Conservation (phyloP, 2,113 vertebrate genomes). For the Heterocephalus glaber region DNA sequence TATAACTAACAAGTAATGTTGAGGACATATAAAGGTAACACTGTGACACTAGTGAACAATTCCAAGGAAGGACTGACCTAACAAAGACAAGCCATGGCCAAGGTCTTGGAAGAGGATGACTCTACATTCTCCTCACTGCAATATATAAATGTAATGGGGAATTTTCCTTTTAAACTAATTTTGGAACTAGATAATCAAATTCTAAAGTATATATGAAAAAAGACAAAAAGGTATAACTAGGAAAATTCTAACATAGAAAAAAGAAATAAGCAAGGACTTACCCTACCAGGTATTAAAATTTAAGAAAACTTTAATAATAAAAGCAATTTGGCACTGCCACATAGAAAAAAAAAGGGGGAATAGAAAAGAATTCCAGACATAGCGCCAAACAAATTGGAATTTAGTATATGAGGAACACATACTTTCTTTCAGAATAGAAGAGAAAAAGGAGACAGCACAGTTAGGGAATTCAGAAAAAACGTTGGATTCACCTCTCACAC, state of each 20-base stretch:
- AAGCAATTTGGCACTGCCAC: not conserved
- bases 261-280: not conserved
- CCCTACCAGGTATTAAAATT: not conserved
- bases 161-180: not conserved
- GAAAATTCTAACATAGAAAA: not conserved
- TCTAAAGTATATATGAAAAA: not conserved
- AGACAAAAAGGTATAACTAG: not conserved
- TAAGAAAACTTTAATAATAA: constrained; percentile 54
- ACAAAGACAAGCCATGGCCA: not conserved
- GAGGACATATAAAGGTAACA: not conserved
- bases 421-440: not conserved
- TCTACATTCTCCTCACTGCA: not conserved
- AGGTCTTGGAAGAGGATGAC: not conserved
- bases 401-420: not conserved
- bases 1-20: not conserved
- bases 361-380: not conserved
- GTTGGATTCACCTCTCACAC: not conserved
- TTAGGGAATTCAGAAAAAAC: not conserved
- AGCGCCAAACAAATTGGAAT: not conserved
- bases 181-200: not conserved
- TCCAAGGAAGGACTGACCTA: not conserved
- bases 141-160: not conserved
- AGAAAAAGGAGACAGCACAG: not conserved
- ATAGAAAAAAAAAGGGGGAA: not conserved
- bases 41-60: not conserved